phyloP scores from a whole-genome alignment of 2,113 vertebrate species.

The Pangasianodon gigas region DNA sequence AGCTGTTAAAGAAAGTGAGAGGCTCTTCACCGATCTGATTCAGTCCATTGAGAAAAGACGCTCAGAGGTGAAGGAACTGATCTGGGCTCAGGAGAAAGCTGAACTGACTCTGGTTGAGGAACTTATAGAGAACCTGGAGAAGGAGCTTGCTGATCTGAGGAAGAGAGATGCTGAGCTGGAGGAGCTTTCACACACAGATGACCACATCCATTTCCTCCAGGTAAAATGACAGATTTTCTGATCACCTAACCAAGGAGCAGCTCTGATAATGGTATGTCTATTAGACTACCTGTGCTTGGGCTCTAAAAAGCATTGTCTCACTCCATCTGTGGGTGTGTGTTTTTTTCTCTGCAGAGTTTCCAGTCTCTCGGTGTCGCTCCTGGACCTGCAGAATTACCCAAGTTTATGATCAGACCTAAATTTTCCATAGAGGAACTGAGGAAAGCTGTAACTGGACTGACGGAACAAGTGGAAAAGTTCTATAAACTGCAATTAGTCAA shows the following conservation, averaged over 20 bases:
- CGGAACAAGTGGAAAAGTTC: not conserved
- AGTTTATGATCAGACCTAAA: not conserved
- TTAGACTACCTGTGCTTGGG: not conserved
- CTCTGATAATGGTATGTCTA: not conserved
- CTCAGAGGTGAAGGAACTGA: conserved; percentile 32
- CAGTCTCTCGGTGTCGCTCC: not conserved
- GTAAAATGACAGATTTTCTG: not conserved
- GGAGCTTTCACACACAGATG: conserved; percentile 40
- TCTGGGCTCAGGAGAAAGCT: conserved; percentile 34
- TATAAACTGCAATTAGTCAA: not conserved
- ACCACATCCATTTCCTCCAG: conserved; percentile 46
- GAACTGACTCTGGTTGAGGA: not conserved
- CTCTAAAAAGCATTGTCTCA: not conserved
- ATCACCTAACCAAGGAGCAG: not conserved
- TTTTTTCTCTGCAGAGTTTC: conserved; percentile 12
- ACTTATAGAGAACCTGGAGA: conserved; percentile 3
- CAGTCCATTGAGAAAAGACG: conserved; percentile 21
- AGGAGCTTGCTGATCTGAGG: conserved; percentile 46
- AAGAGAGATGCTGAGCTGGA: conserved; percentile 40
- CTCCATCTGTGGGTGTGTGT: not conserved
- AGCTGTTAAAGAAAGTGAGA: conserved; percentile 38
- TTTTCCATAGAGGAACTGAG: conserved; percentile 5
- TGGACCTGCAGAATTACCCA: not conserved
- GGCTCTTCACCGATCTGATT: conserved; percentile 42
- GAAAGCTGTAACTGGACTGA: conserved; percentile 2